phyloP scores from a whole-genome alignment of 2,113 vertebrate species.

The Microtus montanus region DNA sequence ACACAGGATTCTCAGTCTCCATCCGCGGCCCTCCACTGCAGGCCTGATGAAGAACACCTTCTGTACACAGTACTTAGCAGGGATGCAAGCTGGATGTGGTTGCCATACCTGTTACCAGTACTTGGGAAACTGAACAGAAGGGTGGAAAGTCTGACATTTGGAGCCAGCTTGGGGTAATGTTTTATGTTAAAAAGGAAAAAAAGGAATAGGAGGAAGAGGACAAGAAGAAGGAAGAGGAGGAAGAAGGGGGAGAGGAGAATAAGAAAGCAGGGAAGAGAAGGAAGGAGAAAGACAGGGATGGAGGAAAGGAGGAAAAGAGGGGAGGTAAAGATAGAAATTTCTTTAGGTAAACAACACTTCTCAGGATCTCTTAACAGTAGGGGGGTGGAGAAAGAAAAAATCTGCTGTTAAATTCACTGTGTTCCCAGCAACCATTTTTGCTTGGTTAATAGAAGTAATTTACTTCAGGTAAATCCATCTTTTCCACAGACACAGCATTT shows the following conservation, averaged over 20 bases:
- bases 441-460: constrained; percentile 60
- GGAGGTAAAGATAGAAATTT: not conserved
- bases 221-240: not conserved
- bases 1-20: not conserved
- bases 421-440: constrained; percentile 61
- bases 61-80: not conserved
- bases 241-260: not conserved
- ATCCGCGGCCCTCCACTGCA: not conserved
- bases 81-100: not conserved
- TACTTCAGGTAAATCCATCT: constrained; percentile 59
- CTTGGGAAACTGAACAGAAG: not conserved
- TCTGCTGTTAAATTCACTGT: not conserved
- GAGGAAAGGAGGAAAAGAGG: not conserved
- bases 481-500: constrained; percentile 42
- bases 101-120: not conserved
- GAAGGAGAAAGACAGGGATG: too few relatives aligned
- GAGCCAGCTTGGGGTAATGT: not conserved
- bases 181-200: not conserved
- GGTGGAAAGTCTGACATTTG: not conserved
- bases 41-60: not conserved
- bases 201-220: too few relatives aligned
- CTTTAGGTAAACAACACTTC: not conserved
- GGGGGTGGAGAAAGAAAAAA: not conserved
- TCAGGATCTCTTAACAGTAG: not conserved
- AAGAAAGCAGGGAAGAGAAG: too few relatives aligned